Evolutionary conservation across 2,888 invertebrate species (phyloP).

Genomic region (Zhuqinia jingwanae): DNA sequence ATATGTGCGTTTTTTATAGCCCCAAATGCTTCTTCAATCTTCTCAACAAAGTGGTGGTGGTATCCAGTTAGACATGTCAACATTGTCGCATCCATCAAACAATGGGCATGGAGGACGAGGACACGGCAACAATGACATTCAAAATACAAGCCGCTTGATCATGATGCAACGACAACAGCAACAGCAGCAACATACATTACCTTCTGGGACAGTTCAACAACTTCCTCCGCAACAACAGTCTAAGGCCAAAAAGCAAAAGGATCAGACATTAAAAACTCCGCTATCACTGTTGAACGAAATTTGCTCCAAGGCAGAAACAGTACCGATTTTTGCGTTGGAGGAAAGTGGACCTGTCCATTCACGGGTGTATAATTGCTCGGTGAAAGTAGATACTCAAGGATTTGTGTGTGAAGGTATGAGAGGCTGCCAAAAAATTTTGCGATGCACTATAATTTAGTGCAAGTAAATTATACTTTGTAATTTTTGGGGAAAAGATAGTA

Average conservation of each 20-base stretch:
- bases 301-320: constrained; percentile 72
- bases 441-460: too few relatives aligned
- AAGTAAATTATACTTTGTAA: too few relatives aligned
- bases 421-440: background rate
- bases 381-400: constrained; percentile 70
- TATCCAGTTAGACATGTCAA: constrained; percentile 38
- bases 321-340: constrained; percentile 63
- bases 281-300: constrained; percentile 76
- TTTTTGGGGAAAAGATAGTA: too few relatives aligned
- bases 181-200: too few relatives aligned
- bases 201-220: background rate
- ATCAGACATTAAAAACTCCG: constrained; percentile 68
- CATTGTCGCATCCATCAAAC: background rate
- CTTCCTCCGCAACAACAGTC: background rate
- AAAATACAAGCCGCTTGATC: background rate
- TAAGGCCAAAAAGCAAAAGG: constrained; percentile 20
- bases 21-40: constrained; percentile 13
- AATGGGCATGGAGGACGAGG: too few relatives aligned
- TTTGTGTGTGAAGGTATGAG: constrained; percentile 70
- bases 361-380: constrained; percentile 71
- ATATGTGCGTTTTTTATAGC: too few relatives aligned
- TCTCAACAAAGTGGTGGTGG: constrained; percentile 5
- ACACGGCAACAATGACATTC: constrained; percentile 10
- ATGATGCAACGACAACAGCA: background rate
- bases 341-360: constrained; percentile 76